Base-by-base conservation (phyloP, 2,113 vertebrate genomes). In the Machaerirhynchus nigripectus region DNA sequence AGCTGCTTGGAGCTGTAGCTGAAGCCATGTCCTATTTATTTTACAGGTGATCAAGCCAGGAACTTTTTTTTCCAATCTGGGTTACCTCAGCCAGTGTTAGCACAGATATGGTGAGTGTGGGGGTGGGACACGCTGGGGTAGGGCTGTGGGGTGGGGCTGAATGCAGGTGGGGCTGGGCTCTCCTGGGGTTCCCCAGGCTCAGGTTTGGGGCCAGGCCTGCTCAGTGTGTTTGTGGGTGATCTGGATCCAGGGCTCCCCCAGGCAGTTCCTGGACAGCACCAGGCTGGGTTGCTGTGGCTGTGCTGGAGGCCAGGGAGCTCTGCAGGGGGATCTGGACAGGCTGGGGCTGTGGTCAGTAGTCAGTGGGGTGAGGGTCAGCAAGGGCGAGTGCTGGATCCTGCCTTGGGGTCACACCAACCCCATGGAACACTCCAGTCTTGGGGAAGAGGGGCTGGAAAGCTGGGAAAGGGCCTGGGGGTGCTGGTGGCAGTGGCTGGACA, bases 21-120 rank as follows among this genome's bases (percentile, higher is more conserved):
- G 64, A 97, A 95, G 74, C 59, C 7, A 44, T 71, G 75, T 93
- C 74, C 67, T 63, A 39, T 86, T 96, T 93, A 19, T 91, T 63
- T 95, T 95, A 35, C 96, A 99, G 99, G 99, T 97, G 99, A 99
- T 98, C 99, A 99, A 98, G 99, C 99, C 89, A 99, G 98, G 96
- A 99, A 99, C 97, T 99, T 99, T 96, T 99, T 99, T 97, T 99
- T 99, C 86, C 99, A 99, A 35, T 99, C 99, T 87, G 99, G 99
- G 65, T 98, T 99, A 97, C 99, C 99, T 94, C 98, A 99, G 24
- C 99, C 99, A n/a, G 98, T 99, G 95, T 98, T 99, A 95, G 99
- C 99, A 96, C 99, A 99, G 96, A 99, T 99, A 98, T 99, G 99
- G 99, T 99, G 98, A 98, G 98, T 98, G 28, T 37, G 30, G 59